Base-by-base conservation (phyloP, 2,113 vertebrate genomes). In the Ammospiza caudacuta region DNA sequence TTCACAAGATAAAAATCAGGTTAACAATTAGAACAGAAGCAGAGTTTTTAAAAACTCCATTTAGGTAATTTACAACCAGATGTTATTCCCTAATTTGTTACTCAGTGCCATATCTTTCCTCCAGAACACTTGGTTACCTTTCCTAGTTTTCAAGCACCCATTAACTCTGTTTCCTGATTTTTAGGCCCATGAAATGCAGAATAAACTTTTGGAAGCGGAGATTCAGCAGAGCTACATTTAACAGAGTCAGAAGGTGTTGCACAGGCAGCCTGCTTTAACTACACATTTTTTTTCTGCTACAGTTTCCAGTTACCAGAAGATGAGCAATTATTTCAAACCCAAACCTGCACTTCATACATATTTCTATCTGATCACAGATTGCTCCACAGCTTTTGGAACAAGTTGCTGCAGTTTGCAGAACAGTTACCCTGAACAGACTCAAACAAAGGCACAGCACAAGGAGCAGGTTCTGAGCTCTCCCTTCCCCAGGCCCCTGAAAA, bases 171-270 rank as follows among this genome's bases (percentile, higher is more conserved):
- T 51, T 51, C 16, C 12, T 37, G 12, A 9, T 12, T 67, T 89
- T 83, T 28, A 77, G n/a, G 77, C 77, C 57, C 66, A 41, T 22
- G 33, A 83, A 83, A 73, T 17, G 37, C 2, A 61, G 49, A 67
- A 24, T 3, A 5, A 43, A n/a, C n/a, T 64, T 35, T 3, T 1
- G n/a, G 11, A 23, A 51, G 55, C 0, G 69, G 46, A 28, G 73
- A 83, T 25, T 77, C 55, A 62, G 77, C 69, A 7, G 47, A 47
- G 47, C 47, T 47, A 19, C 37, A 29, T 7, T 31, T 11, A 43
- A n/a, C 29, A 35, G 25, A 24, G 16, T 4, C 55, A 58, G 52
- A 20, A 66, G 29, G 33, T 63, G 33, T 14, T 75, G 70, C 43
- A 57, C 0, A n/a, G 27, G 51, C 41, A 74, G 29, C 19, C 43